Evolutionary conservation across 1,140 invertebrate genomes (phyloP).

Genomic region (Lepidurus apus): DNA sequence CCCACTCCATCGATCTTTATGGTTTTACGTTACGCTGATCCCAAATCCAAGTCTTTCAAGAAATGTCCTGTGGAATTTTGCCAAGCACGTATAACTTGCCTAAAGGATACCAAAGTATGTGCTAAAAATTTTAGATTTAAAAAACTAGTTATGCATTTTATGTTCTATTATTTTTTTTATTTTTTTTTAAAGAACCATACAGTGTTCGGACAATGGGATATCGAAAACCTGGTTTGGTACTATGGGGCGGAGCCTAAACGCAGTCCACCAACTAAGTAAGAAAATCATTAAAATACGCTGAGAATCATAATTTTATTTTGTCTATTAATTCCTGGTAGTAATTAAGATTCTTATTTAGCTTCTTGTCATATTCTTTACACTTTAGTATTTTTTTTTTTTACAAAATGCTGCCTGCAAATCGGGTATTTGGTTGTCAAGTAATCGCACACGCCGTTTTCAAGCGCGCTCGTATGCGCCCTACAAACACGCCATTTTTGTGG

Average conservation of each 20-base stretch:
- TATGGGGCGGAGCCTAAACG: constrained; percentile 71
- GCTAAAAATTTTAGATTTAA: constrained; percentile 31
- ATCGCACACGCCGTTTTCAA: too few relatives aligned
- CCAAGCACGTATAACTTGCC: constrained; percentile 68
- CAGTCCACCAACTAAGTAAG: constrained; percentile 63
- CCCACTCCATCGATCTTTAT: constrained; percentile 56
- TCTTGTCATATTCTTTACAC: too few relatives aligned
- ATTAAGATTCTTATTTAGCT: too few relatives aligned
- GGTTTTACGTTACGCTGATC: constrained; percentile 72
- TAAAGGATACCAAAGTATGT: constrained; percentile 66
- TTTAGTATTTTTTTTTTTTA: too few relatives aligned
- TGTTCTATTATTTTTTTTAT: constrained; percentile 35
- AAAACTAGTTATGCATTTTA: constrained; percentile 28
- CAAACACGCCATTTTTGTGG: too few relatives aligned
- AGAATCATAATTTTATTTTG: constrained; percentile 16
- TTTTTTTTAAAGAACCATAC: constrained; percentile 51
- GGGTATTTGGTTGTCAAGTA: too few relatives aligned
- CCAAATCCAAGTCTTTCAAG: constrained; percentile 67
- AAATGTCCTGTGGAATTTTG: constrained; percentile 69
- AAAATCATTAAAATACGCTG: not conserved
- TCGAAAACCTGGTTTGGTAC: constrained; percentile 75
- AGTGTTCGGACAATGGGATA: constrained; percentile 63
- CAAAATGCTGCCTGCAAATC: too few relatives aligned
- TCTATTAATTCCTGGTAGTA: too few relatives aligned
- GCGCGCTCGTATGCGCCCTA: too few relatives aligned